Percentiles rank a stretch among this genome's conserved stretches.
phyloP scores from a whole-genome alignment of 2,888 invertebrate genomes.

The Ganaspis brasiliensis region DNA sequence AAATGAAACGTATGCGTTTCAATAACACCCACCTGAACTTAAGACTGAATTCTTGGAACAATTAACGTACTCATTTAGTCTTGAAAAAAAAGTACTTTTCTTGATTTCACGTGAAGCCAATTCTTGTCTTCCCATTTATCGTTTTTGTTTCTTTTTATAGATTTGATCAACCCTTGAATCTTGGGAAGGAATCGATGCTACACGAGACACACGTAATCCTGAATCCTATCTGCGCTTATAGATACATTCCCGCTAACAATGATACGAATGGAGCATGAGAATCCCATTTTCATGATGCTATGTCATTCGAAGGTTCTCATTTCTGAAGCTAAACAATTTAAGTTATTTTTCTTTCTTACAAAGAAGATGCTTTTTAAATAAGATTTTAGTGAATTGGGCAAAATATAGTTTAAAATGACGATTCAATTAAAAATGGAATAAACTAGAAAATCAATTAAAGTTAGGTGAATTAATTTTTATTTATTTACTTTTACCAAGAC shows the following conservation, averaged over 20 bases:
- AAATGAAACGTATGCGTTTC: background rate
- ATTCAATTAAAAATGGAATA: too few species aligned
- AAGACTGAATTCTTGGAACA: slow-evolving; percentile 22
- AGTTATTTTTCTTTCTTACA: background rate
- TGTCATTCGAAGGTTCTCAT: slow-evolving; percentile 5
- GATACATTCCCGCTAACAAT: background rate
- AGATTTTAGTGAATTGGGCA: too few species aligned
- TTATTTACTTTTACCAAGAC: too few species aligned
- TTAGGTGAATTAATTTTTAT: too few species aligned
- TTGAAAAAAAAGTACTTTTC: slow-evolving; percentile 25
- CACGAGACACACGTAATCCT: slow-evolving; percentile 56
- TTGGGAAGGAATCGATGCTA: slow-evolving; percentile 58
- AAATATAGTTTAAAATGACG: too few species aligned
- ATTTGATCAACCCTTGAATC: slow-evolving; percentile 48
- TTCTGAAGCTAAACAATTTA: background rate
- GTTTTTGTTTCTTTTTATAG: background rate
- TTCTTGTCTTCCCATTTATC: slow-evolving; percentile 16
- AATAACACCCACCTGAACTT: slow-evolving; percentile 48
- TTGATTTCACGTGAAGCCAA: slow-evolving; percentile 6
- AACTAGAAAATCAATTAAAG: too few species aligned
- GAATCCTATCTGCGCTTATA: slow-evolving; percentile 49
- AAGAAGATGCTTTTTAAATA: background rate
- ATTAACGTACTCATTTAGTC: slow-evolving; percentile 33
- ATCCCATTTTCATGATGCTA: slow-evolving; percentile 15
- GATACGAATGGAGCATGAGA: background rate